Evolutionary conservation across 2,888 invertebrate species (phyloP).

Genomic region (Agrenia bidenticulata): DNA sequence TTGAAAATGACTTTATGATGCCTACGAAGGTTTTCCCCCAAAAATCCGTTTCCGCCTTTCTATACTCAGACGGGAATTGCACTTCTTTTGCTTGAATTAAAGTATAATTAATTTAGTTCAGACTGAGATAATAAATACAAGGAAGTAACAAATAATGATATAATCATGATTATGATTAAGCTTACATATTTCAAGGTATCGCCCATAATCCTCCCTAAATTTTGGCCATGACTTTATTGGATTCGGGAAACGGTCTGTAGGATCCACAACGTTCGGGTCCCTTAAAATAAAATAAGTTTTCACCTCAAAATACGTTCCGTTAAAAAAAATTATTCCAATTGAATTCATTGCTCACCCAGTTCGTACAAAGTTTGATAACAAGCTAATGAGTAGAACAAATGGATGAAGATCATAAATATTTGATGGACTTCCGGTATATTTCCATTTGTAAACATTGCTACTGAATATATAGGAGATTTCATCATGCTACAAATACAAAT

Average conservation of each 20-base stretch:
- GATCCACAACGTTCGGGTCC: conserved; percentile 47
- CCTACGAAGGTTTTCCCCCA: conserved; percentile 44
- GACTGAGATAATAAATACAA: neutral
- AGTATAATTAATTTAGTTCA: no score
- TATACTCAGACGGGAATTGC: conserved; percentile 42
- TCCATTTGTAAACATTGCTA: conserved; percentile 48
- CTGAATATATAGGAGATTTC: conserved; percentile 52
- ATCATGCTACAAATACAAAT: conserved; percentile 39
- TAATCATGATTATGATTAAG: no score
- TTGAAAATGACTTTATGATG: conserved; percentile 41
- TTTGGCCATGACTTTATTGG: conserved; percentile 45
- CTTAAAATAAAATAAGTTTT: no score
- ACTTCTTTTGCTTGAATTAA: conserved; percentile 44
- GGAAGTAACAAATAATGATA: no score
- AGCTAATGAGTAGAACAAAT: conserved; percentile 44
- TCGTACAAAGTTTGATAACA: conserved; percentile 48
- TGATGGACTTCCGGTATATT: conserved; percentile 27
- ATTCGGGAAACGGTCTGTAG: conserved; percentile 32
- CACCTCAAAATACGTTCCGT: neutral
- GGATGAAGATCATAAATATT: conserved; percentile 34
- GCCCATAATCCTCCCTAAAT: conserved; percentile 36
- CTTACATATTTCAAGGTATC: conserved; percentile 48
- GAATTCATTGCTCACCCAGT: conserved; percentile 37
- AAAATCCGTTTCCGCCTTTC: conserved; percentile 33
- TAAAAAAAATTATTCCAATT: neutral